phyloP scores from a whole-genome alignment of 2,113 vertebrate genomes.

The Pedionomus torquatus region DNA sequence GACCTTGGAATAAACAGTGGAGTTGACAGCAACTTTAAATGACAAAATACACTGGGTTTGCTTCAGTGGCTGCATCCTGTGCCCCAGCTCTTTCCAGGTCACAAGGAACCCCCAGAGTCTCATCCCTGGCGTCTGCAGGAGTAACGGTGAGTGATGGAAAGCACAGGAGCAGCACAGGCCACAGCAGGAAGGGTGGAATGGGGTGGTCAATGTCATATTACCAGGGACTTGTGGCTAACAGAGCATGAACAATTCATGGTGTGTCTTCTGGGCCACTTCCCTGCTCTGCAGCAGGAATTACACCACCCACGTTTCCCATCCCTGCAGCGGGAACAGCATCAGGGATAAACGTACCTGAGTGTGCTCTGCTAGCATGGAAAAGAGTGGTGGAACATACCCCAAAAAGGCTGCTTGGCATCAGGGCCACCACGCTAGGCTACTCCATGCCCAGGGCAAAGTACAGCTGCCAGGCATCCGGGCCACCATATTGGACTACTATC shows the following conservation, averaged over 20 bases:
- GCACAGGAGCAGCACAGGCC: neutral
- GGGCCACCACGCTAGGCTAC: rapidly evolving
- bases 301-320: neutral
- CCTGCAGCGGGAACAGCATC: neutral
- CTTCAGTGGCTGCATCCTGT: too few relatives aligned
- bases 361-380: neutral
- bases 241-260: neutral
- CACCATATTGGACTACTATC: too few relatives aligned
- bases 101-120: neutral
- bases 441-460: neutral
- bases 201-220: neutral
- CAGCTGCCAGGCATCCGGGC: too few relatives aligned
- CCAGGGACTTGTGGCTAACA: neutral
- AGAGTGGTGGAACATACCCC: rapidly evolving
- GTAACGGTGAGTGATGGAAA: neutral
- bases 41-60: rapidly evolving
- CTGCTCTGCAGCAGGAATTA: neutral
- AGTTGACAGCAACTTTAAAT: rapidly evolving
- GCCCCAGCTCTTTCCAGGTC: neutral
- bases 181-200: neutral
- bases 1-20: neutral
- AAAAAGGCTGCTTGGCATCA: neutral
- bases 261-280: neutral
- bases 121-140: neutral
- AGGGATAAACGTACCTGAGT: too few relatives aligned